phyloP scores from a whole-genome alignment of 1,140 invertebrate genomes.

The Frieseomelitta varia region DNA sequence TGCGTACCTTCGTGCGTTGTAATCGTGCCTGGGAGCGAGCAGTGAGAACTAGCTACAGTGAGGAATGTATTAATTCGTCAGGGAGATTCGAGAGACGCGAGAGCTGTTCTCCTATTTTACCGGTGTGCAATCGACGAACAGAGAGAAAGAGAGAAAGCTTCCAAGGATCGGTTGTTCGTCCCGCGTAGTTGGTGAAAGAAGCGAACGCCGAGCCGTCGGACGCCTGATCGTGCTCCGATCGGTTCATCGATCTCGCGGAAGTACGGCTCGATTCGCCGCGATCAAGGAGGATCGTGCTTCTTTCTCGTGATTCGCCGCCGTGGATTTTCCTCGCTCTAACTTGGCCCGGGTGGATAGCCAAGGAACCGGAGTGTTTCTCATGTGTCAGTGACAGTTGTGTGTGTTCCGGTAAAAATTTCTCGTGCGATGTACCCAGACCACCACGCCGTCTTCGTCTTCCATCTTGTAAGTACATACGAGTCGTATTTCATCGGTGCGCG shows the following conservation, averaged over 20 bases:
- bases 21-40: neutral
- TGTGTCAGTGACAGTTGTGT: constrained; percentile 67
- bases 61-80: neutral
- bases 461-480: constrained; percentile 70
- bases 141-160: neutral
- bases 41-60: constrained; percentile 21
- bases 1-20: neutral
- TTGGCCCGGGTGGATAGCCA: constrained; percentile 21
- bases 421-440: constrained; percentile 73
- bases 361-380: constrained; percentile 36
- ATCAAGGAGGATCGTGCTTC: neutral
- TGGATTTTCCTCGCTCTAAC: neutral
- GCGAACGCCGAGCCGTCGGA: constrained; percentile 30
- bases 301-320: neutral
- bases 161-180: neutral
- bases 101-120: neutral
- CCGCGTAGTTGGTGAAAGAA: neutral
- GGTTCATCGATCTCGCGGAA: constrained; percentile 27
- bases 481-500: neutral
- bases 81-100: neutral
- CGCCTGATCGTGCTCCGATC: constrained; percentile 21
- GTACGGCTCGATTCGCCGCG: constrained; percentile 12
- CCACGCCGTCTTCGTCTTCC: constrained; percentile 63
- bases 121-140: neutral
- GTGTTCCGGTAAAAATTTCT: constrained; percentile 59